A percentile compares a stretch with the other conserved stretches of the same genome.
Evolutionary conservation across 2,888 invertebrate genomes (phyloP).

Genomic region (Clitarchus hookeri): DNA sequence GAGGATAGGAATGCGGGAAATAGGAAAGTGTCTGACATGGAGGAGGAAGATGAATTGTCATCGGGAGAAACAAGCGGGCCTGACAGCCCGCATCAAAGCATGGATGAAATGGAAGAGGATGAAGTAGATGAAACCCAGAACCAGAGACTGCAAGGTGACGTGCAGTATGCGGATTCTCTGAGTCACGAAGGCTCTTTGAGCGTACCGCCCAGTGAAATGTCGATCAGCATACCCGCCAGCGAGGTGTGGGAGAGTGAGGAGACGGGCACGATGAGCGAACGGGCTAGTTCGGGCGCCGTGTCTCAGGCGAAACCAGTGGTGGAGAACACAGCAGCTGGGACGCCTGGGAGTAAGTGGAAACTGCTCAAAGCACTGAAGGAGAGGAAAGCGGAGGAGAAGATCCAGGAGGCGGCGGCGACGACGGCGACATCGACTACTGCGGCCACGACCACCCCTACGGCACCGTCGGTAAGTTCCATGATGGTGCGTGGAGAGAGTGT

Average conservation of each 20-base stretch:
- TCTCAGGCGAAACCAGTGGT: not conserved
- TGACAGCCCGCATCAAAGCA: conserved; percentile 79
- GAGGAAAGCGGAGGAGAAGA: conserved; percentile 84
- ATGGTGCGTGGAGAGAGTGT: not conserved
- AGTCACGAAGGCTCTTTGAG: conserved; percentile 55
- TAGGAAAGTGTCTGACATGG: conserved; percentile 25
- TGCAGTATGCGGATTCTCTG: conserved; percentile 52
- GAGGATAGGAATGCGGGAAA: conserved; percentile 1
- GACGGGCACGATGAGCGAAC: conserved; percentile 52
- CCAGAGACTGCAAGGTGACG: conserved; percentile 50
- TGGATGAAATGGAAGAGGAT: conserved; percentile 73
- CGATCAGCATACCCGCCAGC: conserved; percentile 51
- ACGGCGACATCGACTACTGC: conserved; percentile 55
- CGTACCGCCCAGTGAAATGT: conserved; percentile 54
- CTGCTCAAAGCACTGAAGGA: conserved; percentile 87
- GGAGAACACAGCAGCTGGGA: conserved; percentile 52
- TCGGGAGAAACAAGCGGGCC: conserved; percentile 90
- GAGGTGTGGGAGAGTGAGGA: conserved; percentile 55
- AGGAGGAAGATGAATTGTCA: conserved; percentile 59
- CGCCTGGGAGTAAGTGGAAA: conserved; percentile 87
- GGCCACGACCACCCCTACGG: conserved; percentile 1
- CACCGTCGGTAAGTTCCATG: conserved; percentile 10
- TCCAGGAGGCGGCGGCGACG: conserved; percentile 69
- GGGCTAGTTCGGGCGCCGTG: conserved; percentile 39
- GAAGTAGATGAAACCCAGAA: conserved; percentile 47